Conservation (phyloP, 2,113 vertebrate genomes). For the Pseudorasbora parva region DNA sequence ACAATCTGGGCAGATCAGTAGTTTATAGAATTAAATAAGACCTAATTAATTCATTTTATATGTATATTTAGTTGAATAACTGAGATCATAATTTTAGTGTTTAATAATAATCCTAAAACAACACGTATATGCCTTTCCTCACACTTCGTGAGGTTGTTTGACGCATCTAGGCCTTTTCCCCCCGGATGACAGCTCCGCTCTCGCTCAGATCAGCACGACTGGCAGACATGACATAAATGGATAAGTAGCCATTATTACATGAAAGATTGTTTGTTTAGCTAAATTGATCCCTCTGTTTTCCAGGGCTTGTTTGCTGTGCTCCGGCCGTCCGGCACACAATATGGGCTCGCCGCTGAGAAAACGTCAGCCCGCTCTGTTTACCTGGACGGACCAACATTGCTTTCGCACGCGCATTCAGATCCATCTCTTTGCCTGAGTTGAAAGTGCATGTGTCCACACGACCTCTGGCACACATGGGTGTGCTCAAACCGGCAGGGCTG, state of each 20-base stretch:
- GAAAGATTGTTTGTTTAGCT: constrained; percentile 90
- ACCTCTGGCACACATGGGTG: constrained; percentile 23
- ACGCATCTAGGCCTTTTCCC: constrained; percentile 28
- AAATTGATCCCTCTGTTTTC: constrained; percentile 84
- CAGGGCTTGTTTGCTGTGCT: constrained; percentile 42
- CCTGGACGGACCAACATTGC: constrained; percentile 7
- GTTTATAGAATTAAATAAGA: no score
- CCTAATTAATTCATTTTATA: no score
- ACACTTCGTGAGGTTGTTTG: constrained; percentile 43
- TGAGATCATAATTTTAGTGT: no score
- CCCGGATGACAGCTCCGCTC: constrained; percentile 16
- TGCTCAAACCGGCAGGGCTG: constrained; percentile 55
- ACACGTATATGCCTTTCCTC: background rate
- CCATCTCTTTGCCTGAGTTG: constrained; percentile 26
- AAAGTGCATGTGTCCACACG: constrained; percentile 33
- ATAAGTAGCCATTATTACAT: constrained; percentile 92
- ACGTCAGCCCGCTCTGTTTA: constrained; percentile 59
- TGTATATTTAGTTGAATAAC: no score
- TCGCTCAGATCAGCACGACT: constrained; percentile 58
- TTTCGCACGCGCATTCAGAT: constrained; percentile 42
- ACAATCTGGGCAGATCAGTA: no score
- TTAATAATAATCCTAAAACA: background rate
- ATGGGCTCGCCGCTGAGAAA: constrained; percentile 44
- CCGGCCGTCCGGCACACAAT: constrained; percentile 24
- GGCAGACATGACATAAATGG: constrained; percentile 90